Conservation (phyloP, 2,113 vertebrate genomes). For the Odocoileus virginianus region DNA sequence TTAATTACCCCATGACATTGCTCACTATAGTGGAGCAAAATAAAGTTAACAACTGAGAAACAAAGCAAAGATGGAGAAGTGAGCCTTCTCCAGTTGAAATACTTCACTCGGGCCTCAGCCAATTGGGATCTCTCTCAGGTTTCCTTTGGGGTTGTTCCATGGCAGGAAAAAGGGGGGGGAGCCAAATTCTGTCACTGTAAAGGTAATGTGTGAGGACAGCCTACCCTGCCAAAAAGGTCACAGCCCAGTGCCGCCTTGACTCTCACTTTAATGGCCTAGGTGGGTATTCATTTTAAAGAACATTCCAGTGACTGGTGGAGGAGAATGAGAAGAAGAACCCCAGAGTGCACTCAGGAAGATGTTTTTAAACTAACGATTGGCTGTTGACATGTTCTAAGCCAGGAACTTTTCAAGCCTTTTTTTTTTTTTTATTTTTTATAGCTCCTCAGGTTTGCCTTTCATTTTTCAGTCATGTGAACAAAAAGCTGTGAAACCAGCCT, state of each 20-base stretch:
- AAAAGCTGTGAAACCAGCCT: not conserved
- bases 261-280: not conserved
- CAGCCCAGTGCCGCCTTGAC: not conserved
- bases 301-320: not conserved
- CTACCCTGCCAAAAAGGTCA: not conserved
- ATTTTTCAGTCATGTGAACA: not conserved
- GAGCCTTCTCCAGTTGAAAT: not conserved
- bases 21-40: not conserved
- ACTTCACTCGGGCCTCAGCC: not conserved
- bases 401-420: not conserved
- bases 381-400: not conserved
- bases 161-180: not conserved
- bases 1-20: not conserved
- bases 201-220: conserved; percentile 31
- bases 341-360: not conserved
- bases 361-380: not conserved
- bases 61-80: not conserved
- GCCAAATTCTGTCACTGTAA: conserved; percentile 32
- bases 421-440: not conserved
- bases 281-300: conserved; percentile 23
- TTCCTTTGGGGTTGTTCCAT: conserved; percentile 49
- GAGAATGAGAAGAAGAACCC: not conserved
- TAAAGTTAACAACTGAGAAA: not conserved
- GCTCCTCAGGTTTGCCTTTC: not conserved
- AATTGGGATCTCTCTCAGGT: conserved; percentile 44